Evolutionary conservation across 64 coral and sea anemone species (phyloP), one percentile per base, ranked within the genome.

Genomic region (Montipora foliosa): DNA sequence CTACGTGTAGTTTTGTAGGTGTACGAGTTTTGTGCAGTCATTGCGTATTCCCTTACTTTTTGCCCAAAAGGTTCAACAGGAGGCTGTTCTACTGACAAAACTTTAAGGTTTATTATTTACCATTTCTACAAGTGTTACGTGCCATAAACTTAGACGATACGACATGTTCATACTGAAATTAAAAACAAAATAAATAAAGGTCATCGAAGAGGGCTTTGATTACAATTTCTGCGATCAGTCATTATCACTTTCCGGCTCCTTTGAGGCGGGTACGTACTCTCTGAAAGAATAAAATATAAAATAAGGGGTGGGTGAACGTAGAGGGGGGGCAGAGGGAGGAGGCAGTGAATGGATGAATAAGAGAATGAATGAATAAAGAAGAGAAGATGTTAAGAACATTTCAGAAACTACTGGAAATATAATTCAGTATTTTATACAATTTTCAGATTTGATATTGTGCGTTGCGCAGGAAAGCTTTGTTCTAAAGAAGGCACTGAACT

Each of bases 211-310:
- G 44, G 45, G 3, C 16, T 4, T 49, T 49, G 3, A 19, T 49
- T 47, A 78, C 46, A 16, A 78, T 4, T 49, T 5, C 12, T 13
- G 29, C 0, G 11, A 46, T 46, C 44, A 37, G 25, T 67, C 14
- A 25, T 57, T 11, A 62, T 86, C 66, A 86, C 0, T 70, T 86
- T 4, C 82, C 82, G 49, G 82, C 82, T 69, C 82, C 82, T 72
- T 86, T 86, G 46, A 86, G 82, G 47, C 82, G 82, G 66, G 68
- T 86, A 48, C 82, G 82, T 0, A 86, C 82, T 71, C 82, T 86
- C 82, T 86, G 45, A 46, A 72, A 86, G 66, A 46, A 68, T 20
- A 6, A 20, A 49, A 9, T 13, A 48, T 20, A 2, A 49, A 78
- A 15, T 5, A 71, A 71, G 3, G n/a, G 21, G 21, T 8, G 68